phyloP scores from a whole-genome alignment of 2,797 vertebrate genomes.

The Tokudaia muenninki region DNA sequence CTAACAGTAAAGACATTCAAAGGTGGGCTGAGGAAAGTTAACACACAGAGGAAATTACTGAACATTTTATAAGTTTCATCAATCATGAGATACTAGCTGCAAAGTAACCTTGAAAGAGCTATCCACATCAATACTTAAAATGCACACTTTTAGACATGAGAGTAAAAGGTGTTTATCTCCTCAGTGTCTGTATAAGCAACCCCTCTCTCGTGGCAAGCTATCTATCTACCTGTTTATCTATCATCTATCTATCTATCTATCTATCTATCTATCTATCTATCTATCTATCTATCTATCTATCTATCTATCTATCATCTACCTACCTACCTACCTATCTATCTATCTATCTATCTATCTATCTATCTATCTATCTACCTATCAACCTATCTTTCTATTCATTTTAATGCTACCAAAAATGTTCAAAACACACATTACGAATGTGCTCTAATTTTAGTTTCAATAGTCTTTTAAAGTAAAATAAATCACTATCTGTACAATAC shows the following conservation, averaged over 20 bases:
- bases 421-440: conserved; percentile 66
- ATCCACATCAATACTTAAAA: conserved; percentile 79
- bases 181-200: conserved; percentile 58
- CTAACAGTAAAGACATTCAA: conserved; percentile 73
- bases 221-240: not conserved
- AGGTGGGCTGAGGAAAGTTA: conserved; percentile 75
- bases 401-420: conserved; percentile 63
- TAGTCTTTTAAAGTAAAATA: conserved; percentile 40
- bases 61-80: conserved; percentile 63
- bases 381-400: not conserved
- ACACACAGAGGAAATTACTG: conserved; percentile 76
- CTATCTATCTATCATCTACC: not conserved
- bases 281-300: not conserved
- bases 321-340: not conserved
- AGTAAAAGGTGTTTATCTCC: conserved; percentile 81
- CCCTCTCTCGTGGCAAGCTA: not conserved
- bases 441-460: conserved; percentile 70
- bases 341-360: not conserved
- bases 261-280: not conserved
- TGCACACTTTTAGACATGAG: conserved; percentile 73
- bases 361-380: not conserved
- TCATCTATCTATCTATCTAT: not conserved
- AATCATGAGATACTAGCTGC: conserved; percentile 38
- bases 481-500: conserved; percentile 62
- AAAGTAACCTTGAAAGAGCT: conserved; percentile 81